These are phyloP conservation scores for Acropora tenuis DNA, from an alignment of 64 coral and sea anemone genomes.

Conservation along the genomic window DNA sequence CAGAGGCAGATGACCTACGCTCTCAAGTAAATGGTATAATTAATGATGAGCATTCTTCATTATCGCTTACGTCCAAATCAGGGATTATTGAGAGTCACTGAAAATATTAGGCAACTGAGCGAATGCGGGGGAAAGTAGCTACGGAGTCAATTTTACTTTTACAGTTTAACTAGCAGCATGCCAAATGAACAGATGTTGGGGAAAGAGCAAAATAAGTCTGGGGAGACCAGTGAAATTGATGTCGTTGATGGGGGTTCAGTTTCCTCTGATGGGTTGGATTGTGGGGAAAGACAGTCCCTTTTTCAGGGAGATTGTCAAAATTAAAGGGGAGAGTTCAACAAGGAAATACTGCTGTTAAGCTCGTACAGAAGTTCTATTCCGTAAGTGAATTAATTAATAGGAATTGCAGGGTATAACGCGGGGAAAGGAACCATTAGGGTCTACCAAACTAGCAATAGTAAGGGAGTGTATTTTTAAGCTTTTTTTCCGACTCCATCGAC, in stretches of 20 bases:
- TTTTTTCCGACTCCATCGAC: not conserved
- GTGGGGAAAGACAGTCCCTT: not conserved
- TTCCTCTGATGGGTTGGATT: not conserved
- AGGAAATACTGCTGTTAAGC: not conserved
- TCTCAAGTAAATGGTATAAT: not conserved
- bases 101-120: no score
- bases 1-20: not conserved
- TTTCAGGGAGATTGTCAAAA: not conserved
- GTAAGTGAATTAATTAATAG: not conserved
- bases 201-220: not conserved
- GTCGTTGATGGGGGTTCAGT: not conserved
- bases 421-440: constrained; percentile 2
- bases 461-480: not conserved
- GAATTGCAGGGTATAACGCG: not conserved
- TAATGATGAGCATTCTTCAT: not conserved
- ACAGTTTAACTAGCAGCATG: no score
- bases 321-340: not conserved
- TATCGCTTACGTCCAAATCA: not conserved
- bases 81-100: not conserved
- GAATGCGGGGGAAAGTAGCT: no score
- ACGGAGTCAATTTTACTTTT: no score
- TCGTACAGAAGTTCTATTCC: not conserved
- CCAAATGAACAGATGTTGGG: not conserved
- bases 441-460: not conserved
- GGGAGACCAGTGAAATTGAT: not conserved